Conservation (phyloP, 2,797 vertebrate species). For the Neomorphus geoffroyi region DNA sequence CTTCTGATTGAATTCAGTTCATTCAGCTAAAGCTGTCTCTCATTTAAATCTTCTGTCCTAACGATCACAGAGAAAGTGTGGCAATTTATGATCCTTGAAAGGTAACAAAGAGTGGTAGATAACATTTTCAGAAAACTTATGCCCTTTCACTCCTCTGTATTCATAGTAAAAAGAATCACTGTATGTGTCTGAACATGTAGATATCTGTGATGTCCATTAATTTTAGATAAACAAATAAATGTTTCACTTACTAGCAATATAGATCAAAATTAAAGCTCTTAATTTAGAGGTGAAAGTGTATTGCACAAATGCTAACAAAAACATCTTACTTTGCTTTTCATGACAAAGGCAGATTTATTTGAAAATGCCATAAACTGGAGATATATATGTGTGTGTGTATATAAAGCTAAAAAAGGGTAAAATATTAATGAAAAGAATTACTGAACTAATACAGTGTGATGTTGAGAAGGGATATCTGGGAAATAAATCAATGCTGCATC, state of each 20-base stretch:
- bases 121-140: background rate
- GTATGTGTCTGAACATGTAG: background rate
- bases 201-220: background rate
- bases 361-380: background rate
- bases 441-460: conserved; percentile 13
- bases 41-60: background rate
- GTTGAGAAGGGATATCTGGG: background rate
- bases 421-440: conserved; percentile 2
- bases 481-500: conserved; percentile 29
- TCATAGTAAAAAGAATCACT: background rate
- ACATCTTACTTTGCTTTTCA: background rate
- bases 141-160: background rate
- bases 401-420: background rate
- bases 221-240: background rate
- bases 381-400: background rate
- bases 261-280: background rate
- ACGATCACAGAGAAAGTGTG: background rate
- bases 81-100: background rate
- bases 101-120: background rate
- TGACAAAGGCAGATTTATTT: background rate
- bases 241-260: background rate
- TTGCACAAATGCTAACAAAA: background rate
- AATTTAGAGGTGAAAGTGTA: background rate
- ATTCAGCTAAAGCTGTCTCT: background rate
- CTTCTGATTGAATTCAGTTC: background rate